phyloP scores from a whole-genome alignment of 2,888 invertebrate genomes.

The Anthoptus insignis region DNA sequence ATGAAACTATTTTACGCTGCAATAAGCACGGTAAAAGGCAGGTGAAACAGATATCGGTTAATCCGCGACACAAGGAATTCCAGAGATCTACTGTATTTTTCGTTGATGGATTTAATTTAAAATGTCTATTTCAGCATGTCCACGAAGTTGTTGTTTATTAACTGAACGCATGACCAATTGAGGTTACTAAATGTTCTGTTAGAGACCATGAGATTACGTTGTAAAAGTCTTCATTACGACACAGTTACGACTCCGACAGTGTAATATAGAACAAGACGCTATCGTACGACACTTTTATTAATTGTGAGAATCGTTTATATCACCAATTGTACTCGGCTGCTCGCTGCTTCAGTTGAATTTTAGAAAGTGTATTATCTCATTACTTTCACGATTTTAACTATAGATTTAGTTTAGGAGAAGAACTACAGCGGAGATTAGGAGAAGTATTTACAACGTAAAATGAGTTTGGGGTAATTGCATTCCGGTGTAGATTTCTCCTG shows the following conservation, averaged over 20 bases:
- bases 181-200: neutral
- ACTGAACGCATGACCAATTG: neutral
- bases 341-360: constrained; percentile 24
- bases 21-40: too few species aligned
- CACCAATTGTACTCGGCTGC: constrained; percentile 37
- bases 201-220: constrained; percentile 2
- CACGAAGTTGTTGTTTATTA: neutral
- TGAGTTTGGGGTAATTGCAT: too few species aligned
- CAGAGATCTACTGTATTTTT: too few species aligned
- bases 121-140: too few species aligned
- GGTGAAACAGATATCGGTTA: too few species aligned
- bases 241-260: constrained; percentile 20
- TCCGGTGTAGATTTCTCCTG: too few species aligned
- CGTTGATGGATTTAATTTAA: too few species aligned
- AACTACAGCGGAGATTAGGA: neutral
- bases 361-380: constrained; percentile 56
- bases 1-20: too few species aligned
- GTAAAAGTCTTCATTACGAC: constrained; percentile 19
- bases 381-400: constrained; percentile 46
- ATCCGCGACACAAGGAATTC: too few species aligned
- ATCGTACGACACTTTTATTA: constrained; percentile 50
- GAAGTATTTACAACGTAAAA: too few species aligned
- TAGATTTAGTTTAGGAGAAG: neutral
- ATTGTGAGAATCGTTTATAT: constrained; percentile 55
- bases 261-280: constrained; percentile 22